A percentile compares a stretch with the other conserved stretches of the same genome.
These are phyloP conservation scores for Teleogryllus occipitalis DNA, from an alignment of 1,140 invertebrate species.

Conservation along the genomic window DNA sequence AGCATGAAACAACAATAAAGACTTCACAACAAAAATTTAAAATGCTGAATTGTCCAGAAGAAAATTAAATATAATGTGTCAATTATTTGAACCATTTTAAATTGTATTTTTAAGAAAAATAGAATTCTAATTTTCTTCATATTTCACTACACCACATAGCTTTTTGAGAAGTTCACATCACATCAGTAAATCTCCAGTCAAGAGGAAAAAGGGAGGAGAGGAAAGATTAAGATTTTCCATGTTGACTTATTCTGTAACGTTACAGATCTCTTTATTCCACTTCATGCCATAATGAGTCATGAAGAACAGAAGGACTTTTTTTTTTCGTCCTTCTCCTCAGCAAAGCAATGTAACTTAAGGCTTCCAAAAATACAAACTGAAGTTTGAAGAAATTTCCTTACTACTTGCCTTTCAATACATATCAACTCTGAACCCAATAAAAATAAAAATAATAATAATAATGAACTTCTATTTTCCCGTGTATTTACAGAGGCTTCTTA, in stretches of 20 bases:
- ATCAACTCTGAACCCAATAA: no score
- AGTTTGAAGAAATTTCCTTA: not conserved
- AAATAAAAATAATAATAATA: not conserved
- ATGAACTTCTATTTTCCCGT: not conserved
- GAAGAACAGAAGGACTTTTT: not conserved
- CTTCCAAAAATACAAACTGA: not conserved
- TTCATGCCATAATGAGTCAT: not conserved
- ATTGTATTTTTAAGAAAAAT: not conserved
- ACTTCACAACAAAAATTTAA: not conserved
- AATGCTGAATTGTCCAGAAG: not conserved
- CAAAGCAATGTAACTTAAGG: not conserved
- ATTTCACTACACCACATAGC: not conserved
- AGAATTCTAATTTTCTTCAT: not conserved
- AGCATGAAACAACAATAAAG: not conserved
- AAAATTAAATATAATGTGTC: not conserved
- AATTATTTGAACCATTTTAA: not conserved
- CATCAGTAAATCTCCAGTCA: not conserved
- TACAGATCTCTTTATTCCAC: not conserved
- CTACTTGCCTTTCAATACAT: no score
- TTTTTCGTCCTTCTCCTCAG: not conserved
- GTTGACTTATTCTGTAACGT: not conserved
- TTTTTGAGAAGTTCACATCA: not conserved
- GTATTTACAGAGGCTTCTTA: not conserved
- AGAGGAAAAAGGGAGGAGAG: not conserved
- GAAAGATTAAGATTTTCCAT: not conserved